Evolutionary conservation across 2,888 invertebrate species (phyloP).

Genomic region (Leucophora obtusa): DNA sequence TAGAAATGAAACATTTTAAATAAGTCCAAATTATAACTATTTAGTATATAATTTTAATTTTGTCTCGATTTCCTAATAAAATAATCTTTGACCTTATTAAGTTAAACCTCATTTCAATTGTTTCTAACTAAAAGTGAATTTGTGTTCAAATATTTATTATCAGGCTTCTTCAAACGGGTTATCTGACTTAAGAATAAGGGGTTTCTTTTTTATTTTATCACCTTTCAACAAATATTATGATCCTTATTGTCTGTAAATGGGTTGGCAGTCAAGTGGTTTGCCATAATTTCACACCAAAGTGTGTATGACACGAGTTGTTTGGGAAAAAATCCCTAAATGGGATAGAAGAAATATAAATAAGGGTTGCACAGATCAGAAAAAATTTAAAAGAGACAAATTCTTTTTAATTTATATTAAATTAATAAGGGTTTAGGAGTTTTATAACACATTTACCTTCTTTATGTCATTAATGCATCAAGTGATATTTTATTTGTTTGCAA

Average conservation of each 20-base stretch:
- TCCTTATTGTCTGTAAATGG: constrained; percentile 2
- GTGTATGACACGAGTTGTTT: constrained; percentile 29
- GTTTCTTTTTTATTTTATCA: neutral
- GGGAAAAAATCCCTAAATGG: constrained; percentile 20
- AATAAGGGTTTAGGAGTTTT: no score
- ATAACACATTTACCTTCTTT: no score
- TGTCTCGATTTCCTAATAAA: no score
- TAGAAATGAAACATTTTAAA: no score
- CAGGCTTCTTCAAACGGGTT: neutral
- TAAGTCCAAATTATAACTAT: no score
- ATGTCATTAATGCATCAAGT: no score
- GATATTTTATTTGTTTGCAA: no score
- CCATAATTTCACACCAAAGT: constrained; percentile 18
- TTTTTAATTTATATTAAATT: no score
- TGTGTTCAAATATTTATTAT: neutral
- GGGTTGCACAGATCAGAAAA: neutral
- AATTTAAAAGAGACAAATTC: no score
- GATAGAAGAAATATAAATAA: neutral
- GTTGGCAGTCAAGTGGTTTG: neutral
- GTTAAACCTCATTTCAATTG: neutral
- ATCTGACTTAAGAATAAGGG: constrained; percentile 38
- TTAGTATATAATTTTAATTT: no score
- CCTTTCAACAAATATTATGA: constrained; percentile 13
- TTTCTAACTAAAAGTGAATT: neutral
- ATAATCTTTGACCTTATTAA: neutral